phyloP scores from a whole-genome alignment of 2,888 invertebrate species.

The Synergus gifuensis region DNA sequence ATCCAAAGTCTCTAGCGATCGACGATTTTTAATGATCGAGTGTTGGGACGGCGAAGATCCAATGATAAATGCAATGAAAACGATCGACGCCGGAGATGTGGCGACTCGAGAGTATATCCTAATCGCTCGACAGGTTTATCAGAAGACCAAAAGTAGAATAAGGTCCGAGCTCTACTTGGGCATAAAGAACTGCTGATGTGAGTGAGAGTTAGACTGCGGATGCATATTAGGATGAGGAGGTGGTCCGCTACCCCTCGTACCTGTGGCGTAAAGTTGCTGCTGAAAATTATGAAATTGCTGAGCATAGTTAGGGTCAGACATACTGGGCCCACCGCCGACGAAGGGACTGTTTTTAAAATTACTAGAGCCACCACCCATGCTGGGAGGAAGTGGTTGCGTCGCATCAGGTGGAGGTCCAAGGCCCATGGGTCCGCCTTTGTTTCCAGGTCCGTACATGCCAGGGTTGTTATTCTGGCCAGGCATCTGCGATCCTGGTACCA shows the following conservation, averaged over 20 bases:
- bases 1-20: slow-evolving; percentile 16
- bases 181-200: slow-evolving; percentile 78
- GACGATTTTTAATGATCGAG: slow-evolving; percentile 16
- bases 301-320: slow-evolving; percentile 94
- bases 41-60: slow-evolving; percentile 31
- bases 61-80: slow-evolving; percentile 28
- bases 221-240: slow-evolving; percentile 74
- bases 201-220: slow-evolving; percentile 75
- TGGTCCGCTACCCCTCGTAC: slow-evolving; percentile 82
- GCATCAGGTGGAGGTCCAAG: slow-evolving; percentile 81
- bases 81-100: slow-evolving; percentile 6
- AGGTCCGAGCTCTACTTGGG: slow-evolving; percentile 71
- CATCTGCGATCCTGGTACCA: slow-evolving; percentile 67
- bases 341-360: slow-evolving; percentile 87
- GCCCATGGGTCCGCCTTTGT: slow-evolving; percentile 81
- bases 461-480: slow-evolving; percentile 77
- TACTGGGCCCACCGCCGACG: slow-evolving; percentile 90
- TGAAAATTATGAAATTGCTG: slow-evolving; percentile 98
- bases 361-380: slow-evolving; percentile 84
- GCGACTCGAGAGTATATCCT: slow-evolving; percentile 21
- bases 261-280: slow-evolving; percentile 95
- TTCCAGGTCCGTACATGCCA: slow-evolving; percentile 81
- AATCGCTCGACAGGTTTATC: slow-evolving; percentile 17
- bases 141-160: slow-evolving; percentile 27
- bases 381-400: slow-evolving; percentile 87